Base-by-base conservation (phyloP, 2,113 vertebrate genomes). In the Egretta garzetta region DNA sequence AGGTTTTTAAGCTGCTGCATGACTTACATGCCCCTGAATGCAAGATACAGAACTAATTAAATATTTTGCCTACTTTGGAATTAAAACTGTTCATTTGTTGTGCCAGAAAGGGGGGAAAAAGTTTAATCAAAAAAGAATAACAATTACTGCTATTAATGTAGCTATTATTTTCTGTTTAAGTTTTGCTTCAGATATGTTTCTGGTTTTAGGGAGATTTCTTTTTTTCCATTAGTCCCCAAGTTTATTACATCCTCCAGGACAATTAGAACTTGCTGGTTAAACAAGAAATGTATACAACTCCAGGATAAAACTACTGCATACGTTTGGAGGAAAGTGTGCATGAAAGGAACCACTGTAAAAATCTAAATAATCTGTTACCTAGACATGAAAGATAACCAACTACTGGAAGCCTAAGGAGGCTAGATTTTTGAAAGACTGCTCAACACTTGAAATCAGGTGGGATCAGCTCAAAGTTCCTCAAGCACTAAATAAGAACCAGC, bases 301-400 rank as follows among this genome's bases (percentile, higher is more conserved):
- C 37, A 79, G 30, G 33, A 59, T 24, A 72, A 94, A 96, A 79
- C 22, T 87, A 37, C n/a, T 64, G 28, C 28, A 35, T 22, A 47
- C 0, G 0, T 80, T 80, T 79, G 60, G 70, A 77, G 17, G 41
- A 79, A 86, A 88, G 49, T 14, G 17, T 47, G 52, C 17, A 73
- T 28, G 79, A 39, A 87, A 56, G 33, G 45, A 87, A 59, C 71
- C 26, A 30, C 24, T 88, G 26, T 23, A 88, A 58, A 82, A 86
- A 86, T 72, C 37, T 62, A 88, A 89, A n/a, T 47, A 72, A 80
- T 66, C 41, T 80, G 18, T 20, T 50, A 72, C 18, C 70, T 39
- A 80, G 68, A 94, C 47, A 86, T 60, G 55, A 96, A 90, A 87
- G 73, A 95, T 43, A 80, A 86, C 18, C 41, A 67, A 91, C 21